Evolutionary conservation across 2,113 vertebrate species (phyloP).

Genomic region (Motacilla tschutschensis): DNA sequence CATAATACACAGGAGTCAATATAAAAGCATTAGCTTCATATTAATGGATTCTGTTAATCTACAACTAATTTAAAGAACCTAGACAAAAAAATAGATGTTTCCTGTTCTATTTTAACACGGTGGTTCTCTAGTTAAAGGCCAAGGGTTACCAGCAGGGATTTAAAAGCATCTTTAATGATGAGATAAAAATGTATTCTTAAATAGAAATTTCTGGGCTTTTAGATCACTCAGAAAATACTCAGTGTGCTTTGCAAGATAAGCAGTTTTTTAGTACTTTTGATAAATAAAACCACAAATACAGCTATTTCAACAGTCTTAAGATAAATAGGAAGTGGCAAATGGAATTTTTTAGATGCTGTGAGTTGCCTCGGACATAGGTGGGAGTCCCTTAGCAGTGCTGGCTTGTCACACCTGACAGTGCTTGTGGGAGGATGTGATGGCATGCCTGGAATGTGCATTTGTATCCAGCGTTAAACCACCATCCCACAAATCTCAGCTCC

Average conservation of each 20-base stretch:
- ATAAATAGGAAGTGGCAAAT: background rate
- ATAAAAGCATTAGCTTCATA: background rate
- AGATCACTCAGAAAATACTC: background rate
- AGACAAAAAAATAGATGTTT: background rate
- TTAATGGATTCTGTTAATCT: background rate
- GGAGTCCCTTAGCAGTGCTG: background rate
- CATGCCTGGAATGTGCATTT: background rate
- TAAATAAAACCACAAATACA: background rate
- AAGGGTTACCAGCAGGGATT: background rate
- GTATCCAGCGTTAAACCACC: background rate
- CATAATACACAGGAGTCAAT: rapidly evolving
- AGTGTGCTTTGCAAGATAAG: background rate
- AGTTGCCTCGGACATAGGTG: background rate
- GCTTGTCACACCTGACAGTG: background rate
- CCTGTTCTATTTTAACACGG: background rate
- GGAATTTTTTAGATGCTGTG: background rate
- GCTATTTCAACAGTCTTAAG: background rate
- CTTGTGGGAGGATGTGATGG: background rate
- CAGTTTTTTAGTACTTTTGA: background rate
- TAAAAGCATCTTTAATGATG: background rate
- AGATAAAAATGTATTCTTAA: background rate
- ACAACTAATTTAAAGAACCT: background rate
- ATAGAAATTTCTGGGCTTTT: background rate
- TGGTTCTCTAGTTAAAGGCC: background rate
- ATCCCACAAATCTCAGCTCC: rapidly evolving